Evolutionary conservation across 2,888 invertebrate species (phyloP).

Genomic region (Torymus tubicola): DNA sequence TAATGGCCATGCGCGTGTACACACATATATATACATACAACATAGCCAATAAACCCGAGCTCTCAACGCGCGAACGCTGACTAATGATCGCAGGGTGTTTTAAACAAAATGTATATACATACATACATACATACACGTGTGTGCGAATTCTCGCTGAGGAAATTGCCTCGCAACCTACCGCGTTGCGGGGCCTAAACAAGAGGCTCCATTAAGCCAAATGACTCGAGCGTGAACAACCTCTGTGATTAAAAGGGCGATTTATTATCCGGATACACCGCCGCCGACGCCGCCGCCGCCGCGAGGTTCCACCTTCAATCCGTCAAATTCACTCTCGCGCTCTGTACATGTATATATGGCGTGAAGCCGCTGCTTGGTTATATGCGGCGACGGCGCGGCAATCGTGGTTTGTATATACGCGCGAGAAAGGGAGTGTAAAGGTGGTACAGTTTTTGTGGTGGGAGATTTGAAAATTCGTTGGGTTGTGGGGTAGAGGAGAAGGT

Average conservation of each 20-base stretch:
- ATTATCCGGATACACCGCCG: slow-evolving; percentile 63
- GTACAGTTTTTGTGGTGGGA: too few species aligned
- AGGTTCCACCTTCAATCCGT: slow-evolving; percentile 54
- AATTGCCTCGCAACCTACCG: slow-evolving; percentile 48
- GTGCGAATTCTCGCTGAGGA: slow-evolving; percentile 7
- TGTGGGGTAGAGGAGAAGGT: too few species aligned
- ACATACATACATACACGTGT: not conserved
- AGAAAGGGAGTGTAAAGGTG: too few species aligned
- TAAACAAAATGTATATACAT: slow-evolving; percentile 30
- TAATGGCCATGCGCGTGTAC: too few species aligned
- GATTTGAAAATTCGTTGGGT: too few species aligned
- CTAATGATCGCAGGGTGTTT: slow-evolving; percentile 43
- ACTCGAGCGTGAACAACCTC: slow-evolving; percentile 62
- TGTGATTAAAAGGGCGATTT: slow-evolving; percentile 75
- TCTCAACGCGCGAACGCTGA: not conserved
- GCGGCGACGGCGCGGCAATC: too few species aligned
- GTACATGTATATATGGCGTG: too few species aligned
- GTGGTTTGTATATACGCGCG: too few species aligned
- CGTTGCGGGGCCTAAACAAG: slow-evolving; percentile 40
- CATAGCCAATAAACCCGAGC: slow-evolving; percentile 1
- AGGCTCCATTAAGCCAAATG: slow-evolving; percentile 60
- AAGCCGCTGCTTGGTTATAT: too few species aligned
- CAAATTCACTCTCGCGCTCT: slow-evolving; percentile 42
- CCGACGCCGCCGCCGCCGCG: slow-evolving; percentile 31
- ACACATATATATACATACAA: not conserved